A percentile compares a stretch with the other conserved stretches of the same genome.
These are phyloP conservation scores for Astreopora myriophthalma DNA, from an alignment of 64 coral and sea anemone species.

Conservation along the genomic window DNA sequence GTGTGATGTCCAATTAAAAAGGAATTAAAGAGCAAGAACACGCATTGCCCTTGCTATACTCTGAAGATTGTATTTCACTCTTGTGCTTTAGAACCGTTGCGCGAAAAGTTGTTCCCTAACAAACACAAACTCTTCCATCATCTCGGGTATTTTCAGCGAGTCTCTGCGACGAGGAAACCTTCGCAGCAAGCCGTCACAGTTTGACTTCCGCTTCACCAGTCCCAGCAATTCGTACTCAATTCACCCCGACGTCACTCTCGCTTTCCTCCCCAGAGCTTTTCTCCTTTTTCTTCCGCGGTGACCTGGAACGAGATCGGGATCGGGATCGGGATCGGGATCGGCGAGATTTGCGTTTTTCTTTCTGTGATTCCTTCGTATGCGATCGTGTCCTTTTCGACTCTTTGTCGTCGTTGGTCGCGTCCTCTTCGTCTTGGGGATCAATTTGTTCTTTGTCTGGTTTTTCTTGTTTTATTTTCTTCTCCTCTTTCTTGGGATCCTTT, in stretches of 20 bases:
- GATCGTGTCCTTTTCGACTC: conserved; percentile 73
- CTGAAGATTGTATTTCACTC: too few species aligned
- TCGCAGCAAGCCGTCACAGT: background rate
- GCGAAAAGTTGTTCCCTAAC: too few species aligned
- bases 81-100: too few species aligned
- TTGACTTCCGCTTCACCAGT: background rate
- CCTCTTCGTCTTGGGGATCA: conserved; percentile 74
- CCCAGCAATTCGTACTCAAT: background rate
- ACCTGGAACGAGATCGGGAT: conserved; percentile 82
- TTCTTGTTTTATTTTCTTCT: conserved; percentile 67
- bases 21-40: too few species aligned
- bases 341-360: conserved; percentile 73
- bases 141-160: background rate
- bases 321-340: too few species aligned
- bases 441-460: conserved; percentile 88
- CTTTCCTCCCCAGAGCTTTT: conserved; percentile 73
- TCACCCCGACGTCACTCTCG: conserved; percentile 77
- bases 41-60: too few species aligned
- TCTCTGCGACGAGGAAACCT: background rate
- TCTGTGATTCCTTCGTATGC: conserved; percentile 68
- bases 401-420: conserved; percentile 57
- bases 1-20: too few species aligned
- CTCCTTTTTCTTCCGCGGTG: conserved; percentile 65
- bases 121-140: background rate
- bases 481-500: conserved; percentile 81